phyloP scores from a whole-genome alignment of 1,140 invertebrate species.

The Nylanderia fulva region DNA sequence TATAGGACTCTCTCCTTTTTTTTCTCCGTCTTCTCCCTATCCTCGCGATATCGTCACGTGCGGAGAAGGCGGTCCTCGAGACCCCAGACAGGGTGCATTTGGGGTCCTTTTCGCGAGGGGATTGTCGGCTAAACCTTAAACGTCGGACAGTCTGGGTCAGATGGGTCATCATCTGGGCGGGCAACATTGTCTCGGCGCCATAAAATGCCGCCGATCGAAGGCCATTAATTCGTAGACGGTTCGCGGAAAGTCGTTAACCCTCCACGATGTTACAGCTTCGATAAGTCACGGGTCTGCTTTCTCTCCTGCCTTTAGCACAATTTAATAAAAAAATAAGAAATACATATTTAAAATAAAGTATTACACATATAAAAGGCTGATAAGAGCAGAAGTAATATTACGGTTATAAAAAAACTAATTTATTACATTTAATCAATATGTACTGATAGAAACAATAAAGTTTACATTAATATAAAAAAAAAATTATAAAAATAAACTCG shows the following conservation, averaged over 20 bases:
- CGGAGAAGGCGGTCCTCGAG: neutral
- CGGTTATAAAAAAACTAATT: too few relatives aligned
- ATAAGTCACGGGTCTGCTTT: neutral
- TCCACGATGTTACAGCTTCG: neutral
- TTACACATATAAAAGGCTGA: too few relatives aligned
- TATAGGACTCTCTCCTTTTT: neutral
- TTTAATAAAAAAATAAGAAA: too few relatives aligned
- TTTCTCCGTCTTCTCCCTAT: neutral
- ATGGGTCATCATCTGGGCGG: neutral
- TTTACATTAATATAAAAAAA: too few relatives aligned
- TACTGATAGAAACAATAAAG: too few relatives aligned
- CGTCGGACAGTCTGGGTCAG: neutral
- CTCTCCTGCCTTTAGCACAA: too few relatives aligned
- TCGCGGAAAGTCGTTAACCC: conserved; percentile 26
- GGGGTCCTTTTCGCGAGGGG: too few relatives aligned
- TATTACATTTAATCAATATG: too few relatives aligned
- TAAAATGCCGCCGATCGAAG: conserved; percentile 32
- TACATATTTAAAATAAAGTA: too few relatives aligned
- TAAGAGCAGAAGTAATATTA: too few relatives aligned
- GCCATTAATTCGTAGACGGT: conserved; percentile 30
- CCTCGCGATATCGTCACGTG: conserved; percentile 29
- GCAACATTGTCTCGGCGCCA: neutral
- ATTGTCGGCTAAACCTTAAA: too few relatives aligned
- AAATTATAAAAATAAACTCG: too few relatives aligned
- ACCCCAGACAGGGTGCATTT: neutral